These are phyloP conservation scores for Psilopsiagon aymara DNA, from an alignment of 2,113 vertebrate species.

Conservation along the genomic window DNA sequence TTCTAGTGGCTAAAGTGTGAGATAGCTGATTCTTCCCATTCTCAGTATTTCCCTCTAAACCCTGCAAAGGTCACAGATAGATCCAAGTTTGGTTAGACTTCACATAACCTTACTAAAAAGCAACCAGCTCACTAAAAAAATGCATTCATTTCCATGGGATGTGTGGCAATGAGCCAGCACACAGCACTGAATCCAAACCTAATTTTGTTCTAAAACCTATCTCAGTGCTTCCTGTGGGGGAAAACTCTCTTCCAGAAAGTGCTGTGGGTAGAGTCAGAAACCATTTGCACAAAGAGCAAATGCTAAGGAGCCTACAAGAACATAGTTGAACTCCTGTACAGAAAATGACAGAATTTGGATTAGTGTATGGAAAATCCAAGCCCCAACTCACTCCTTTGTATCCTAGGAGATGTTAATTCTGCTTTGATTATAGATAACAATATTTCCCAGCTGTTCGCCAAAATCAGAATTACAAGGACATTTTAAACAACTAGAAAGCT, in stretches of 20 bases:
- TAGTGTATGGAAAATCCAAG: background rate
- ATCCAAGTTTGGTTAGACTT: background rate
- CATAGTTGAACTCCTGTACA: background rate
- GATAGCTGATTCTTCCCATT: background rate
- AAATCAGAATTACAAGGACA: background rate
- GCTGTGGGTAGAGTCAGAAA: background rate
- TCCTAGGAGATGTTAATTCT: background rate
- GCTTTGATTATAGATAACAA: background rate
- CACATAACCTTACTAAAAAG: background rate
- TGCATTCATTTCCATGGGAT: background rate
- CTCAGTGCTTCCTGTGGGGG: background rate
- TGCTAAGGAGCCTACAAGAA: background rate
- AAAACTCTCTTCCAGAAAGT: background rate
- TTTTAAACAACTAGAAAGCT: background rate
- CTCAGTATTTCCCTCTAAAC: background rate
- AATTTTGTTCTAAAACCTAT: background rate
- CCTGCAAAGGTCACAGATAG: background rate
- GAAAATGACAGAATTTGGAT: background rate
- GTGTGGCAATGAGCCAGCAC: background rate
- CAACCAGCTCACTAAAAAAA: background rate
- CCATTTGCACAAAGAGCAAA: background rate
- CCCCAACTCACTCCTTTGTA: background rate
- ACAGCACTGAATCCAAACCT: background rate
- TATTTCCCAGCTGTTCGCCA: background rate
- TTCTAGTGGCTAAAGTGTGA: background rate